Evolutionary conservation across 1,140 invertebrate genomes (phyloP).

Genomic region (Cherax destructor): DNA sequence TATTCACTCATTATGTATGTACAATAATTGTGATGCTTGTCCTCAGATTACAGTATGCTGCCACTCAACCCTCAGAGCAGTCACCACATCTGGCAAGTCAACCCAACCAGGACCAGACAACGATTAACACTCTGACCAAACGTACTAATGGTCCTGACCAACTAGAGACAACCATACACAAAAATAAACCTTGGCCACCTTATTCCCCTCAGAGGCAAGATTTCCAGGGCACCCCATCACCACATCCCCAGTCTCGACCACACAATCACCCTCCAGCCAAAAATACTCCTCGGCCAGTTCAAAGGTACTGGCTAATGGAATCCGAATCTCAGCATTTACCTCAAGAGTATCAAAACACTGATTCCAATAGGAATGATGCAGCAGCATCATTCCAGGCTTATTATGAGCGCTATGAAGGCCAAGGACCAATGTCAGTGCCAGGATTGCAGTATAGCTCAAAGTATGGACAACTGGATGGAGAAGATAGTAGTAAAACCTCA

Average conservation of each 20-base stretch:
- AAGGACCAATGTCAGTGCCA: conserved; percentile 33
- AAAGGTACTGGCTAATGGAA: not conserved
- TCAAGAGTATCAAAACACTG: not conserved
- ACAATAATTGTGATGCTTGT: not conserved
- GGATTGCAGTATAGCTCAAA: conserved; percentile 41
- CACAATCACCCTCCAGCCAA: not conserved
- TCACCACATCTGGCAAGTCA: not conserved
- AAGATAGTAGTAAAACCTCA: not conserved
- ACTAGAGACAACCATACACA: not conserved
- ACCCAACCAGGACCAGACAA: not conserved
- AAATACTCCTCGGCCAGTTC: not conserved
- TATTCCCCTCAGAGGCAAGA: not conserved
- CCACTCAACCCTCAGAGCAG: conserved; percentile 16
- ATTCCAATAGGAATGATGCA: not conserved
- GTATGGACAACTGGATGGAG: not conserved
- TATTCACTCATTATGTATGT: not conserved
- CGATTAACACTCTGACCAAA: conserved; percentile 2
- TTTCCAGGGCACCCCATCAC: not conserved
- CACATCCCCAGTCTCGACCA: not conserved
- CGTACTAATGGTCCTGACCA: not conserved
- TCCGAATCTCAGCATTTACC: not conserved
- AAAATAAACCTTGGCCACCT: not conserved
- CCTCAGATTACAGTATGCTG: conserved; percentile 44
- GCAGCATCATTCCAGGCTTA: conserved; percentile 45
- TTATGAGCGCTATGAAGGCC: conserved; percentile 40